Base-by-base conservation (phyloP, 2,797 vertebrate species). In the Rhinichthys osculus region DNA sequence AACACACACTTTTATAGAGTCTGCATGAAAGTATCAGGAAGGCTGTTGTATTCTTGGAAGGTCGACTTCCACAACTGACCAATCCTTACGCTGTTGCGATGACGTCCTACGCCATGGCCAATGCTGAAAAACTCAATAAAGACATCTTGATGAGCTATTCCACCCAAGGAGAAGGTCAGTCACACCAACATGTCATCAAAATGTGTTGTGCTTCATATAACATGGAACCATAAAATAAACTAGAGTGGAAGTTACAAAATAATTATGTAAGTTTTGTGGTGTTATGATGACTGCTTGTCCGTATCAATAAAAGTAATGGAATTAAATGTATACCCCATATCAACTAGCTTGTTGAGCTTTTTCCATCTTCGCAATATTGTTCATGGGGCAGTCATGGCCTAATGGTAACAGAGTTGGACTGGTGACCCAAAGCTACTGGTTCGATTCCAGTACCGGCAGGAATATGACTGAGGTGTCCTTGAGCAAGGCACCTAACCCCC, bases 81-180 rank as follows among this genome's bases (percentile, higher is more conserved):
- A 47, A 47, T 16, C 47, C 47, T 47, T 47, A 47, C 47, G 47
- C 47, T 47, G 47, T 47, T 47, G 47, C 47, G 1, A 5, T 47
- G 1, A 47, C 47, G 1, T 47, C 47, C 4, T 47, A 47, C 4
- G 14, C 14, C 47, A 16, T 47, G 14, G 47, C 47, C 13, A 47
- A 47, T 16, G 14, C 4, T 16, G 47, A 0, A 16, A 47, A 14
- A 47, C 4, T 47, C 47, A 47, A 47, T 16, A 47, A 47, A 47
- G 47, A 14, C 1, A 1, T 47, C 47, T 47, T 47, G 47, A 16
- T 84, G 59, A 77, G 3, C 1, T 5, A 30, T 47, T 89, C 88
- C n/a, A 62, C 69, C 44, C 64, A 40, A 64, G 33, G 16, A 21
- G 7, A 17, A 64, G 82, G 82, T 83, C 19, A 81, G 79, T 23